Evolutionary conservation across 2,113 vertebrate genomes (phyloP).

Genomic region (Lasiurus cinereus): DNA sequence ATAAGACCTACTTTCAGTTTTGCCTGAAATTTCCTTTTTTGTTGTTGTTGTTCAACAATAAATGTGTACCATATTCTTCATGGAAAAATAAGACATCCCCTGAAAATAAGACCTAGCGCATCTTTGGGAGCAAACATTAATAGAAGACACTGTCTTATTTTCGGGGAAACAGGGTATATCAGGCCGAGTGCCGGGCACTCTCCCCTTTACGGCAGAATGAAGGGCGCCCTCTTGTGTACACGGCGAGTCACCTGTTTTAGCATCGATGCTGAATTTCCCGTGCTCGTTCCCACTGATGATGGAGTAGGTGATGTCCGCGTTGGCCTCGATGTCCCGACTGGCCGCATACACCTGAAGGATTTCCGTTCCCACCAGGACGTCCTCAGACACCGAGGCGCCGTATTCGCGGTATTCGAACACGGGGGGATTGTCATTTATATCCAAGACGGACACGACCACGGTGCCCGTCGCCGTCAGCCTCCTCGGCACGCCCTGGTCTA

Average conservation of each 20-base stretch:
- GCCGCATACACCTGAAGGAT: slow-evolving; percentile 95
- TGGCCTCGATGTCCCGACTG: slow-evolving; percentile 94
- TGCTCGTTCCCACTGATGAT: slow-evolving; percentile 97
- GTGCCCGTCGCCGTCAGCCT: slow-evolving; percentile 90
- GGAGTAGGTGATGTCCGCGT: slow-evolving; percentile 94
- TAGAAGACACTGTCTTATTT: no score
- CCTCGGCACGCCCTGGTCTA: slow-evolving; percentile 93
- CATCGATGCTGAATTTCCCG: slow-evolving; percentile 95
- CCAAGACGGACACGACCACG: slow-evolving; percentile 94
- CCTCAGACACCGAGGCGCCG: slow-evolving; percentile 91
- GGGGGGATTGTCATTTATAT: slow-evolving; percentile 98
- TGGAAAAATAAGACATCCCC: no score
- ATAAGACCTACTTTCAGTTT: no score
- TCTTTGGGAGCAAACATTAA: no score
- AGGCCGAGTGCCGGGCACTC: neutral
- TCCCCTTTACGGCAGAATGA: no score
- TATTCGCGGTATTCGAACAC: slow-evolving; percentile 98
- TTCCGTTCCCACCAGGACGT: slow-evolving; percentile 91
- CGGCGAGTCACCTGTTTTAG: slow-evolving; percentile 90
- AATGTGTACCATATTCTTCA: no score
- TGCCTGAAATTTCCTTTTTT: no score
- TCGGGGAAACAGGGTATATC: no score
- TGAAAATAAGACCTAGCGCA: no score
- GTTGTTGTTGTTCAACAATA: no score
- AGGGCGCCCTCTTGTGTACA: no score